Evolutionary conservation across 2,113 vertebrate genomes (phyloP), one percentile per base, ranked within the genome.

Genomic region (Clarias batrachus): DNA sequence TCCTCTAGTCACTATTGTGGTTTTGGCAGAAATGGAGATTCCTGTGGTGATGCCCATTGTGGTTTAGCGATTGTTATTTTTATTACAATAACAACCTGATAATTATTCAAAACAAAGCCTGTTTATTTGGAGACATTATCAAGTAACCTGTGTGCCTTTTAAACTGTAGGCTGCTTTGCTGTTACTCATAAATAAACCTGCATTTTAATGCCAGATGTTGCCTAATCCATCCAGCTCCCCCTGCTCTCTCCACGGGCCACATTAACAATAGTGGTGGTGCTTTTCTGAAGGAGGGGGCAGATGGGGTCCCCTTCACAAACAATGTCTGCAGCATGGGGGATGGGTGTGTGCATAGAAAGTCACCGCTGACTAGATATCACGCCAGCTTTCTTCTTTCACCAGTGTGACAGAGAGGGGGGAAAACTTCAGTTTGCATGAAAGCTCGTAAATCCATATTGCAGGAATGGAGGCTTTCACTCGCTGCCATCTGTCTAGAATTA

Each of bases 371-470:
- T 76, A 85, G 87, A 88, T 87, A 88, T 91, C 90, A 88, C 41
- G 56, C 80, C 73, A 81, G 79, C 88, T 86, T 90, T 84, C 65
- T 83, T 78, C 87, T 91, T 91, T 92, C 84, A 91, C 84, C 70
- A 80, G n/a, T 81, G 85, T 88, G 85, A 85, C 76, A 73, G 66
- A 76, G 52, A 57, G 81, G 89, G 84, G 85, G 70, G 57, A 19
- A 27, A 62, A 85, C 76, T 77, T 84, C 86, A 68, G 87, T 93
- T 92, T 91, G 92, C 91, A 90, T 78, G 87, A 87, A 92, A 88
- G 84, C 92, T 93, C 90, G 90, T 93, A 92, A 93, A 94, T 65
- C 86, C 90, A 87, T 62, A 91, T 85, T 88, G 89, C 73, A 56
- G 56, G 89, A 92, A 91, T 90, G 88, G 85, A 89, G 87, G 90